phyloP scores from a whole-genome alignment of 1,140 invertebrate species.

The Phenacoccus solenopsis region DNA sequence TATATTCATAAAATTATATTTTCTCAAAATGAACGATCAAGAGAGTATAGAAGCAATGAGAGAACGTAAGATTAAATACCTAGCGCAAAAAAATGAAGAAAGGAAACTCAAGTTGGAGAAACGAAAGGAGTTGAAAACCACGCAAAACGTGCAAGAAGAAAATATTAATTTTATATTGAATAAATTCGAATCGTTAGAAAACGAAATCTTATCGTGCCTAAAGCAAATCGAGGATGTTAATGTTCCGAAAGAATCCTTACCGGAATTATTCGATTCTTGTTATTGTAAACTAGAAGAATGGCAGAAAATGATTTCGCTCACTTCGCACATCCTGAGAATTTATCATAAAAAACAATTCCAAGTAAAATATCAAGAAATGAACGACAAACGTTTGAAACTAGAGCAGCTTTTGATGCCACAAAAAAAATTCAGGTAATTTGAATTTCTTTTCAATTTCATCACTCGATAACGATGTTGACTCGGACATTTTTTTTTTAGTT shows the following conservation, averaged over 20 bases:
- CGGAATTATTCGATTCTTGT: not conserved
- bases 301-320: constrained; percentile 35
- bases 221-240: not conserved
- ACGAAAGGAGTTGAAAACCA: not conserved
- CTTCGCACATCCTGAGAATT: constrained; percentile 45
- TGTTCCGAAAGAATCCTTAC: constrained; percentile 5
- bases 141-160: not conserved
- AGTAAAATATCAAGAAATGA: constrained; percentile 58
- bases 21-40: not conserved
- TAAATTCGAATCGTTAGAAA: not conserved
- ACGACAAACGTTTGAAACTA: constrained; percentile 52
- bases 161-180: not conserved
- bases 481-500: constrained; percentile 21
- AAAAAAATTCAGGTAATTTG: constrained; percentile 84
- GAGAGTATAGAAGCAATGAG: not conserved
- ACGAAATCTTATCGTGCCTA: not conserved
- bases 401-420: constrained; percentile 68
- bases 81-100: constrained; percentile 1
- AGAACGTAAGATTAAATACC: not conserved
- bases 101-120: constrained; percentile 1
- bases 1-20: not conserved
- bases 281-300: constrained; percentile 12
- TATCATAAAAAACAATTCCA: constrained; percentile 69
- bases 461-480: not conserved
- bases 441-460: not conserved